Percentiles rank a stretch among this genome's conserved stretches.
phyloP scores from a whole-genome alignment of 2,888 invertebrate species.

The Temnothorax unifasciatus region DNA sequence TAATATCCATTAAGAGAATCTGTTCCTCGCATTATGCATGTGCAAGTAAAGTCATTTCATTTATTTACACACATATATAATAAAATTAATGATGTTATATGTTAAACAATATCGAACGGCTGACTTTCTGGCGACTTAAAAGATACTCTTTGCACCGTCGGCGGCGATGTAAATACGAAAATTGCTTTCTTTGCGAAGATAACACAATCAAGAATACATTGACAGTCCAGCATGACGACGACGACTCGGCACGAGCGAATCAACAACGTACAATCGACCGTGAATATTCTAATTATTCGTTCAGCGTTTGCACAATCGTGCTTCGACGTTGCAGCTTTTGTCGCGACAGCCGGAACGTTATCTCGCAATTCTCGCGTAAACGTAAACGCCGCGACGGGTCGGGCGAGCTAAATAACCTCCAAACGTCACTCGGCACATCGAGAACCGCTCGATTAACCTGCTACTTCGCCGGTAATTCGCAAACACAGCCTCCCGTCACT shows the following conservation, averaged over 20 bases:
- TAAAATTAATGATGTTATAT: background rate
- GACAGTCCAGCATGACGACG: background rate
- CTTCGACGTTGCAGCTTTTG: background rate
- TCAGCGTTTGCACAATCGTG: background rate
- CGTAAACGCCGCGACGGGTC: conserved; percentile 35
- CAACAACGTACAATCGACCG: background rate
- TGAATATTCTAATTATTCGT: background rate
- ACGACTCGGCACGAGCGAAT: background rate
- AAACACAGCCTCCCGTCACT: background rate
- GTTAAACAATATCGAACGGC: background rate
- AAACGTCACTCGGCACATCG: background rate
- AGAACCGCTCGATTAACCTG: background rate
- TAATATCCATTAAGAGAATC: background rate
- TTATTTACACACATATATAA: background rate
- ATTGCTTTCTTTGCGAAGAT: background rate
- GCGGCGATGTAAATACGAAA: background rate
- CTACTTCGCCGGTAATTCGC: background rate
- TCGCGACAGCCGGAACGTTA: background rate
- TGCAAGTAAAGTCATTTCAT: background rate
- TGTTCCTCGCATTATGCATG: background rate
- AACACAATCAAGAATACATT: background rate
- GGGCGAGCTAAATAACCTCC: conserved; percentile 65
- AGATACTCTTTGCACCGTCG: background rate
- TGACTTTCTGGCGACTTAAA: background rate
- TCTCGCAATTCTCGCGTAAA: background rate